Evolutionary conservation across 2,888 invertebrate species (phyloP).

Genomic region (Elmis aenea): DNA sequence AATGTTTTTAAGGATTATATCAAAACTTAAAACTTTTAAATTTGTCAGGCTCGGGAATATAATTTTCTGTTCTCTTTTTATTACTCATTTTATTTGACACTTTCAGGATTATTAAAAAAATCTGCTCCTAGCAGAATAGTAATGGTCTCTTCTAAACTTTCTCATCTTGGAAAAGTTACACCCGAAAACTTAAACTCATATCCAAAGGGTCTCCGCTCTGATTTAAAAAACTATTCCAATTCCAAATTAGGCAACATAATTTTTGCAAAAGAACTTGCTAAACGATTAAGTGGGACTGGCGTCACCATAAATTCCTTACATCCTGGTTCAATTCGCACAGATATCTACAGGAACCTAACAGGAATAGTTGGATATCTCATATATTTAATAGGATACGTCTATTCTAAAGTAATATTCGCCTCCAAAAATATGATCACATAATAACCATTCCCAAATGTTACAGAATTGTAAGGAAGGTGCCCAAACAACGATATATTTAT

Average conservation of each 20-base stretch:
- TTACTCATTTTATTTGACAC: too few species aligned
- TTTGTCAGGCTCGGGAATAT: too few species aligned
- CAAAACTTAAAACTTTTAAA: too few species aligned
- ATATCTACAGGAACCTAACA: too few species aligned
- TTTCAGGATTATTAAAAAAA: conserved; percentile 48
- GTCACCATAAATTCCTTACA: conserved; percentile 29
- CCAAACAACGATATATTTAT: too few species aligned
- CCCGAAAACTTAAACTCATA: conserved; percentile 4
- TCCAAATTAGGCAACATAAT: conserved; percentile 30
- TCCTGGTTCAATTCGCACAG: conserved; percentile 26
- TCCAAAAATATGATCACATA: too few species aligned
- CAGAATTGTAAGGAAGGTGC: too few species aligned
- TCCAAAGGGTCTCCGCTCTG: conserved; percentile 1
- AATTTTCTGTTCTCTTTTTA: too few species aligned
- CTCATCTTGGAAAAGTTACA: conserved; percentile 20
- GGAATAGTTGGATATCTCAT: too few species aligned
- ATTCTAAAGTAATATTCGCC: too few species aligned
- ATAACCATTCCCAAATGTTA: too few species aligned
- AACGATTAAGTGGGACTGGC: conserved; percentile 21
- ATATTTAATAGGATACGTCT: too few species aligned
- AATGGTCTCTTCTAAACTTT: conserved; percentile 30
- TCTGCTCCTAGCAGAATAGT: conserved; percentile 31
- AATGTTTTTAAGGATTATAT: background rate
- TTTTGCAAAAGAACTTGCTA: conserved; percentile 27
- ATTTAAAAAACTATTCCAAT: conserved; percentile 22